Conservation (phyloP, 2,888 invertebrate genomes). For the Calameuta idolon region DNA sequence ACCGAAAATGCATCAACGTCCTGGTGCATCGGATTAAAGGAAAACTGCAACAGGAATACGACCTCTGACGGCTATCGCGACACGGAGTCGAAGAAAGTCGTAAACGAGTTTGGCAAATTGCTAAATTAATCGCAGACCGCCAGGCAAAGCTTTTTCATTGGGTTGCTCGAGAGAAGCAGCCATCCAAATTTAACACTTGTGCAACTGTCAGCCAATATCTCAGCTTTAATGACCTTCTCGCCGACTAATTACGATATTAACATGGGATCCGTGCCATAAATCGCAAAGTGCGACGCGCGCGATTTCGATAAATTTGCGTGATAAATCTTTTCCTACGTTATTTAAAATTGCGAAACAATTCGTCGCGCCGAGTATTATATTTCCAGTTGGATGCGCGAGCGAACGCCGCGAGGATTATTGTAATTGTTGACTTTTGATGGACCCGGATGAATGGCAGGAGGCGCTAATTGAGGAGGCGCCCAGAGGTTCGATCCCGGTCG, state of each 20-base stretch:
- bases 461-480: neutral
- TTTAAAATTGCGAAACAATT: neutral
- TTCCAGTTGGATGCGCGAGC: neutral
- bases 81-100: neutral
- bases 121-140: neutral
- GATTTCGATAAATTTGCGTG: conserved; percentile 6
- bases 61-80: neutral
- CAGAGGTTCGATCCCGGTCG: neutral
- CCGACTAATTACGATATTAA: conserved; percentile 25
- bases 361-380: neutral
- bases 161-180: neutral
- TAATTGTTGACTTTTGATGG: neutral
- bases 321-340: conserved; percentile 10
- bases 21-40: too few relatives aligned
- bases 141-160: neutral
- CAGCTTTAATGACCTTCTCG: conserved; percentile 20
- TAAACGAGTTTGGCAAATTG: neutral
- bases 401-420: neutral
- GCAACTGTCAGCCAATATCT: conserved; percentile 17
- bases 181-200: conserved; percentile 10
- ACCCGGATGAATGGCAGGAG: neutral
- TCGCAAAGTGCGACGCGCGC: conserved; percentile 7
- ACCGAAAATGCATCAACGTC: too few relatives aligned
- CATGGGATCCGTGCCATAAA: conserved; percentile 9
- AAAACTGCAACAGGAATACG: neutral